Conservation (phyloP, 2,113 vertebrate genomes). For the human region GRCh38 chr18:35889001-35889500, state of each 20-base stretch:
- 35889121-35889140: constrained; percentile 76
- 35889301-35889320: not conserved
- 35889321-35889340: not conserved
- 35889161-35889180: constrained; percentile 70
- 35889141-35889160: constrained; percentile 59
- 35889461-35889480: not conserved
- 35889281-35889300: not conserved
- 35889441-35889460: not conserved
- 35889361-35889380: constrained; percentile 41
- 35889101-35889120: constrained; percentile 74
- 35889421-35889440: not conserved
- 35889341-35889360: constrained; percentile 22
- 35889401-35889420: not conserved
- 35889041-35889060: constrained; percentile 68
- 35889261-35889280: not conserved
- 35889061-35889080: constrained; percentile 73
- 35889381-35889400: not conserved
- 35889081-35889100: constrained; percentile 82
- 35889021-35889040: constrained; percentile 74
- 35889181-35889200: constrained; percentile 67
- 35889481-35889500: not conserved
- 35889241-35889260: constrained; percentile 13
- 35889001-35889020: constrained; percentile 69
- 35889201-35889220: constrained; percentile 61
- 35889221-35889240: constrained; percentile 56